Percentiles rank a stretch among this genome's conserved stretches.
phyloP scores from a whole-genome alignment of 2,888 invertebrate species.

The Hyppa rectilinea region DNA sequence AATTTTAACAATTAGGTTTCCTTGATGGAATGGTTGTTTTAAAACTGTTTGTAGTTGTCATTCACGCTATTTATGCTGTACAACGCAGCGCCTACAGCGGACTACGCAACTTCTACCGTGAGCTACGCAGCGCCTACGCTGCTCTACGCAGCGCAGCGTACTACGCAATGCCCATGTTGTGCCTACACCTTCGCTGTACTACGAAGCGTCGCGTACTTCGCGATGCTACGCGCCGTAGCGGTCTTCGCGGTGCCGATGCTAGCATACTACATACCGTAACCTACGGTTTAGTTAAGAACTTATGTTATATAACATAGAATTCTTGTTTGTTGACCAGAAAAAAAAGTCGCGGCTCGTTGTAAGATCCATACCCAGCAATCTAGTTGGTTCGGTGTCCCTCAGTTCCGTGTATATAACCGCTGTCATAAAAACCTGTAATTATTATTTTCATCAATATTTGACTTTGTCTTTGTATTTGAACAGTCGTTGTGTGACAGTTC shows the following conservation, averaged over 20 bases:
- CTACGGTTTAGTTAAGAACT: too few relatives aligned
- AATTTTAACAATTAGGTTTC: neutral
- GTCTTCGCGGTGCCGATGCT: too few relatives aligned
- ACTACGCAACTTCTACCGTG: neutral
- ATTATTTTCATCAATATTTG: neutral
- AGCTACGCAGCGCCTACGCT: neutral
- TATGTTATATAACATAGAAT: too few relatives aligned
- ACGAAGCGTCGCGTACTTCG: neutral
- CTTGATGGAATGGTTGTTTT: neutral
- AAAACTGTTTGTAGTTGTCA: neutral
- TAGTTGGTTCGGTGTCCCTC: neutral
- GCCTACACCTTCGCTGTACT: neutral
- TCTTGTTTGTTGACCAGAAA: neutral
- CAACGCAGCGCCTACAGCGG: neutral
- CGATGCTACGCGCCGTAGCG: neutral
- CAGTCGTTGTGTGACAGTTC: neutral
- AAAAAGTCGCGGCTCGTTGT: neutral
- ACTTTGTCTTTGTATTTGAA: neutral
- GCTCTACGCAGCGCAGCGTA: conserved; percentile 1
- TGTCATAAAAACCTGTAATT: neutral
- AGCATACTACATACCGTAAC: too few relatives aligned
- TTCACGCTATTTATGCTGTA: neutral
- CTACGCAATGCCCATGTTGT: neutral
- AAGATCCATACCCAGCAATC: neutral
- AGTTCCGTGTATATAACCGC: too few relatives aligned